Evolutionary conservation across 2,797 vertebrate genomes (phyloP).

Genomic region (Euthynnus affinis): DNA sequence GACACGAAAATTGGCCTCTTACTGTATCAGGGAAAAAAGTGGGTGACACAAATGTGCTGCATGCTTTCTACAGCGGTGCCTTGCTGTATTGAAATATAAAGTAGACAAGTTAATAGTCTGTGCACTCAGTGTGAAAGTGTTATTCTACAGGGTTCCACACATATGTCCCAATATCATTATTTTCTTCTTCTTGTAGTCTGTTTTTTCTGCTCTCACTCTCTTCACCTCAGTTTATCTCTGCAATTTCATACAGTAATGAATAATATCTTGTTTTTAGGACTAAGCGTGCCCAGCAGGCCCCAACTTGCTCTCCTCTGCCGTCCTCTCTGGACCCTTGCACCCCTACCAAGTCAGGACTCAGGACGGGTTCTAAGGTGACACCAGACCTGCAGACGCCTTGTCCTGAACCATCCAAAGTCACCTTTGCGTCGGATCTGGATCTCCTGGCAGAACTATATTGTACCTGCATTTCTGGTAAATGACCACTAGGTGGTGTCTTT

Average conservation of each 20-base stretch:
- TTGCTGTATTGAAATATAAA: background rate
- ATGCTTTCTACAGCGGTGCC: background rate
- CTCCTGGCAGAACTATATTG: conserved; percentile 93
- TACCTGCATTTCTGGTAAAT: conserved; percentile 92
- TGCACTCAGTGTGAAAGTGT: background rate
- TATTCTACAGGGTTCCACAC: background rate
- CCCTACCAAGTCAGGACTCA: conserved; percentile 82
- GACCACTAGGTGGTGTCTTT: conserved; percentile 62
- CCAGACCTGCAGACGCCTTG: conserved; percentile 84
- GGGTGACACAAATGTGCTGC: background rate
- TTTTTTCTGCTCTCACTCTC: background rate
- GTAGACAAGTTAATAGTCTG: background rate
- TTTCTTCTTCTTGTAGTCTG: background rate
- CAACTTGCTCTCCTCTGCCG: conserved; percentile 78
- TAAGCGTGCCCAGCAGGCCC: conserved; percentile 90
- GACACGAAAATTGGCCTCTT: background rate
- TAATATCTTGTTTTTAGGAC: conserved; percentile 79
- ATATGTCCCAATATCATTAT: background rate
- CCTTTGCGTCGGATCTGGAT: conserved; percentile 88
- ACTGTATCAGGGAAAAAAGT: background rate
- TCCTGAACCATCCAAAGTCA: conserved; percentile 90
- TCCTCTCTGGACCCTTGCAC: conserved; percentile 83
- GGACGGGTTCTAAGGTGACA: conserved; percentile 80
- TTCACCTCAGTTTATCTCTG: background rate
- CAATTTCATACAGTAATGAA: background rate